Evolutionary conservation across 2,113 vertebrate species (phyloP).

Genomic region (Mungos mungo): DNA sequence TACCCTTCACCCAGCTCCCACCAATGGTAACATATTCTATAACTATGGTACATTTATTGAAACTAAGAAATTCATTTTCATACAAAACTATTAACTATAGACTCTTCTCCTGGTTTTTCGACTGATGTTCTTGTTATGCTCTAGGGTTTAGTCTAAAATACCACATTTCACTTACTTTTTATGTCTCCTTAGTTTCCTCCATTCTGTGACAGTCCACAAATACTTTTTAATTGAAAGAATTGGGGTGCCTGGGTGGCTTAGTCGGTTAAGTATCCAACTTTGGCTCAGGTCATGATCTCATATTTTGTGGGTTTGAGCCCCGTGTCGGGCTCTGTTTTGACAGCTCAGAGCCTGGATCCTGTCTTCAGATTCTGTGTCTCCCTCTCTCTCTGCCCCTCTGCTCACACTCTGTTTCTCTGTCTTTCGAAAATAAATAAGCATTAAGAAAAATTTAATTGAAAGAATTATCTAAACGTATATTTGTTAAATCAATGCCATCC

Average conservation of each 20-base stretch:
- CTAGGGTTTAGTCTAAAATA: not conserved
- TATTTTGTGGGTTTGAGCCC: no score
- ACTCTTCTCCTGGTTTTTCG: conserved; percentile 5
- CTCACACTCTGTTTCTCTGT: no score
- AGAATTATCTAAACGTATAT: not conserved
- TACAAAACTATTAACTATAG: not conserved
- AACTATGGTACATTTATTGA: not conserved
- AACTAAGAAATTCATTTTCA: not conserved
- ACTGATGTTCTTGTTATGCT: not conserved
- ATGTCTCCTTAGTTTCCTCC: not conserved
- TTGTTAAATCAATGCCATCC: not conserved
- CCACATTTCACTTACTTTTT: not conserved
- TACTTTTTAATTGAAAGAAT: not conserved
- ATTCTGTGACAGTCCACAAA: not conserved
- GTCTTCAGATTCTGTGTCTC: no score
- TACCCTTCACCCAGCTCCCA: not conserved
- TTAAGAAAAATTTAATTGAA: not conserved
- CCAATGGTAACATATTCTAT: not conserved
- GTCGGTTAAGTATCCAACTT: no score
- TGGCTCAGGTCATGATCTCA: no score
- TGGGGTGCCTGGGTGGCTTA: no score
- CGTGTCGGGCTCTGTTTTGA: no score
- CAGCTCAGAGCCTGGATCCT: no score
- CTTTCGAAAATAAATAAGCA: no score
- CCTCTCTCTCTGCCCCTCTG: no score